A percentile compares a stretch with the other conserved stretches of the same genome.
These are phyloP conservation scores for Lithophane socia DNA, from an alignment of 2,888 invertebrate genomes.

Conservation along the genomic window DNA sequence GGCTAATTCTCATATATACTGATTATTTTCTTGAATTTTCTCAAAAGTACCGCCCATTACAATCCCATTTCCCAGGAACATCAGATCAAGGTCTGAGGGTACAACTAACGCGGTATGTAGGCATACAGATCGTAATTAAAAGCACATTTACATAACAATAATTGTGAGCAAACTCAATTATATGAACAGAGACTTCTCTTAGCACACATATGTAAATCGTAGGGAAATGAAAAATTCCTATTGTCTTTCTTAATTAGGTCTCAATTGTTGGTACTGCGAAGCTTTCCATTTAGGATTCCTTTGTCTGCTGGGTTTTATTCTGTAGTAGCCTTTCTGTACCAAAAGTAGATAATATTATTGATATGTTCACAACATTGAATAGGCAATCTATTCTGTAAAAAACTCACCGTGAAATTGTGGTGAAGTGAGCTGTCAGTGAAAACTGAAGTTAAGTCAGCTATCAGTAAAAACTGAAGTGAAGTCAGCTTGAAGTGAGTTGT, in stretches of 20 bases:
- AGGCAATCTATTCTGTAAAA: no score
- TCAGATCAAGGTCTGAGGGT: no score
- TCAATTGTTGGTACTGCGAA: constrained; percentile 23
- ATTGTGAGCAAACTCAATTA: constrained; percentile 61
- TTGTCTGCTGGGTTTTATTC: constrained; percentile 6
- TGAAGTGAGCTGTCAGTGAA: no score
- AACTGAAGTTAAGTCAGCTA: no score
- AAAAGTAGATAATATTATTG: neutral
- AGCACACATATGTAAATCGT: constrained; percentile 42
- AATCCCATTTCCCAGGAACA: neutral
- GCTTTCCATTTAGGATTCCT: neutral
- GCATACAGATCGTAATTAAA: constrained; percentile 11
- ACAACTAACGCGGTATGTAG: neutral
- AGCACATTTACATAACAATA: constrained; percentile 64
- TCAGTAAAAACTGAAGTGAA: no score
- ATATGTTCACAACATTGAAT: no score
- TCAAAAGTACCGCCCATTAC: neutral
- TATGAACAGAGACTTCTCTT: constrained; percentile 22
- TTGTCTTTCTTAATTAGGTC: constrained; percentile 52
- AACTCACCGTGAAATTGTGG: no score
- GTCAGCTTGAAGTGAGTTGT: no score
- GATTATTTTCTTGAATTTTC: neutral
- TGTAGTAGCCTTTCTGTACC: neutral
- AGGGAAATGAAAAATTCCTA: constrained; percentile 40
- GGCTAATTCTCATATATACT: no score